Evolutionary conservation across 2,113 vertebrate species (phyloP).

Genomic region (Xenotilapia caudafasciata): DNA sequence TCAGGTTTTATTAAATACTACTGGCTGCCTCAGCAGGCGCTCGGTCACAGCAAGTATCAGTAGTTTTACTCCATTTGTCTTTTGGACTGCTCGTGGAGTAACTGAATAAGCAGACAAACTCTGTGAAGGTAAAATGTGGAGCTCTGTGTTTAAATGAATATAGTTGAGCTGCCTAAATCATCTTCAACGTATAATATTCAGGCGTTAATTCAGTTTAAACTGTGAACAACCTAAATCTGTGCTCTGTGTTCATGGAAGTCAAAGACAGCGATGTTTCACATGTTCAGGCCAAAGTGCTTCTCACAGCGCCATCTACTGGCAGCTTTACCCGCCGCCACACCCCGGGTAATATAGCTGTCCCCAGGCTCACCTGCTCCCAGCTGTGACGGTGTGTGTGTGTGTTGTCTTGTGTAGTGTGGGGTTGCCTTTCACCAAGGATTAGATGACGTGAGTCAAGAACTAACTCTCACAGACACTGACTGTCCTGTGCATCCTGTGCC

Average conservation of each 20-base stretch:
- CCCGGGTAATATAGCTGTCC: neutral
- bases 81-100: neutral
- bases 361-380: neutral
- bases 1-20: neutral
- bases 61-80: neutral
- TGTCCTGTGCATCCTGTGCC: fast-evolving
- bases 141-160: neutral
- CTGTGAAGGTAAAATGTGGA: neutral
- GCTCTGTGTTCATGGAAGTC: neutral
- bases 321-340: neutral
- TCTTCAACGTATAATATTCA: neutral
- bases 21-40: neutral
- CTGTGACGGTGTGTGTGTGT: neutral
- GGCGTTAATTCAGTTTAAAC: neutral
- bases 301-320: neutral
- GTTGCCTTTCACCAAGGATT: neutral
- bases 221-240: neutral
- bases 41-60: neutral
- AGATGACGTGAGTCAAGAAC: neutral
- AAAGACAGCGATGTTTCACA: neutral
- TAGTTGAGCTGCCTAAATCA: neutral
- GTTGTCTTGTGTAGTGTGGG: neutral
- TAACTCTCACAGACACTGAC: neutral
- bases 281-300: neutral
- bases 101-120: neutral